phyloP scores from a whole-genome alignment of 2,113 vertebrate species.

The Carassius auratus region DNA sequence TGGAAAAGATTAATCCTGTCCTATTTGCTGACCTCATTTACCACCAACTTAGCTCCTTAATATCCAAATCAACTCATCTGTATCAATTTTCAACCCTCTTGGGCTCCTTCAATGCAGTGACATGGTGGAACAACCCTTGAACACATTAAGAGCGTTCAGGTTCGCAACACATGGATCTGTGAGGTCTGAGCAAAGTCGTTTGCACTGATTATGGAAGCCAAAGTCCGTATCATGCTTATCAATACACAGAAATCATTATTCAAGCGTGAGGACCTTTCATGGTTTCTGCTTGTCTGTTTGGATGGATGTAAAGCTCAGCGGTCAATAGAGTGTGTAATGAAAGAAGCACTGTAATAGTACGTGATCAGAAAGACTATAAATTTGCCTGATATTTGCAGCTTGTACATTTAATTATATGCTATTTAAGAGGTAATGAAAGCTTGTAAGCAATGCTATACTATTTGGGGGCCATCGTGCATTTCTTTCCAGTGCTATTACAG shows the following conservation, averaged over 20 bases:
- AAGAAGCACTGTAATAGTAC: conserved; percentile 64
- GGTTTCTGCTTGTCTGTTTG: conserved; percentile 66
- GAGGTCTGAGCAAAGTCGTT: neutral
- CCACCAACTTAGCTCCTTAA: neutral
- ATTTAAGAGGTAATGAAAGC: conserved; percentile 15
- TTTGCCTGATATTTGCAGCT: conserved; percentile 12
- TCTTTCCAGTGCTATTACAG: neutral
- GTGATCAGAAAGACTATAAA: conserved; percentile 59
- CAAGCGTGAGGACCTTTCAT: neutral
- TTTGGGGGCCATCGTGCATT: neutral
- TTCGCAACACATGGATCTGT: neutral
- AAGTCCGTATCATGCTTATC: neutral
- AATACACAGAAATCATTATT: conserved; percentile 25
- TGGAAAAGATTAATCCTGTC: neutral
- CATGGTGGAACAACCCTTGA: neutral
- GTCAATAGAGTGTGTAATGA: conserved; percentile 76
- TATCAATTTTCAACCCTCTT: neutral
- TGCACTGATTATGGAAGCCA: conserved; percentile 1
- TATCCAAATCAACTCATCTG: neutral
- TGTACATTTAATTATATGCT: conserved; percentile 8
- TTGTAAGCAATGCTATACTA: neutral
- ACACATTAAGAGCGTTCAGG: neutral
- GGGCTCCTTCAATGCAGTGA: neutral
- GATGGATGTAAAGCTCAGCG: conserved; percentile 69
- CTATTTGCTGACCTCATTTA: neutral